phyloP scores from a whole-genome alignment of 2,888 invertebrate genomes.

The Heteromyza rotundicornis region DNA sequence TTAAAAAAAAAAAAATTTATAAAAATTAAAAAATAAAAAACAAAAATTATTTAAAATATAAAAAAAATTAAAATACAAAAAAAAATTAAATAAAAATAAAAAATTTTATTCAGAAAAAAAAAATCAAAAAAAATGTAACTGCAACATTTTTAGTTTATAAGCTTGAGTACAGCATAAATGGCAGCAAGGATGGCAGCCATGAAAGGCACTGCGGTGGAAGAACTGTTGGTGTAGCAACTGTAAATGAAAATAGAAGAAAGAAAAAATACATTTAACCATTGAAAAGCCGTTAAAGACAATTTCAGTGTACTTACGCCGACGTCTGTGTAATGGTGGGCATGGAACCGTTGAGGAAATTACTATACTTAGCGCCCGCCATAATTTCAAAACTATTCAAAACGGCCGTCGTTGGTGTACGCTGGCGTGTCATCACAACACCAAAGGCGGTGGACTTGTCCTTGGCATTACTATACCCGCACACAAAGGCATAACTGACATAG shows the following conservation, averaged over 20 bases:
- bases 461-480: conserved; percentile 22
- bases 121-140: no score
- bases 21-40: no score
- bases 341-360: conserved; percentile 1
- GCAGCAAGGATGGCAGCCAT: not conserved
- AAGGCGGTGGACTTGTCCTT: not conserved
- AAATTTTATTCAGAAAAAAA: no score
- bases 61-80: conserved; percentile 3
- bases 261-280: not conserved
- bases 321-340: conserved; percentile 3
- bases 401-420: not conserved
- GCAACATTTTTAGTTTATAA: conserved; percentile 1
- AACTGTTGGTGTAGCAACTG: not conserved
- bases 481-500: conserved; percentile 16
- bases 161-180: not conserved
- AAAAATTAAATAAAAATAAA: no score
- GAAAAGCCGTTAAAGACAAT: conserved; percentile 7
- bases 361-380: not conserved
- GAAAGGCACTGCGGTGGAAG: not conserved
- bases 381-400: not conserved
- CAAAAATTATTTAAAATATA: not conserved
- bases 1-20: no score
- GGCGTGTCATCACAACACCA: conserved; percentile 4
- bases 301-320: conserved; percentile 12
- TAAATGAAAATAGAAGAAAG: not conserved